Conservation (phyloP, 2,113 vertebrate species). For the Solenodon paradoxus region DNA sequence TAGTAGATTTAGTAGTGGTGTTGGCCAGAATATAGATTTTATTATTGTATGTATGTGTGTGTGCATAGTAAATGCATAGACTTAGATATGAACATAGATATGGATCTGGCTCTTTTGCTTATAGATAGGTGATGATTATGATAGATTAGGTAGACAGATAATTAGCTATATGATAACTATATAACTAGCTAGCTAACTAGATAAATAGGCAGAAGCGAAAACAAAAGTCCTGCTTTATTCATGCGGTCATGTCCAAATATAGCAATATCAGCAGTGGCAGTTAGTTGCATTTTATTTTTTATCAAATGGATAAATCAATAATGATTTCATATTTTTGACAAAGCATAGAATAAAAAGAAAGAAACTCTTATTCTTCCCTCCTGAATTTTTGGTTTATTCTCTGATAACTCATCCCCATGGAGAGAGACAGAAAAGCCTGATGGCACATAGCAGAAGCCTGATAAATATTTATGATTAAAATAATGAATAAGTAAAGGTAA, state of each 20-base stretch:
- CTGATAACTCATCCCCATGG: neutral
- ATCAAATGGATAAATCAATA: neutral
- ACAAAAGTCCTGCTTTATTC: neutral
- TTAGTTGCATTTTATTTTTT: neutral
- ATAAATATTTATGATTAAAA: conserved; percentile 3
- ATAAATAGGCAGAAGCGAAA: too few relatives aligned
- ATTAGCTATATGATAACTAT: too few relatives aligned
- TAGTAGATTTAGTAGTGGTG: neutral
- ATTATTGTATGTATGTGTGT: neutral
- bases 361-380: neutral
- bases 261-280: neutral
- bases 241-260: neutral
- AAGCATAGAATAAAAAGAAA: neutral
- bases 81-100: neutral
- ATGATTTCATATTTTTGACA: neutral
- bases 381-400: neutral
- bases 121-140: too few relatives aligned
- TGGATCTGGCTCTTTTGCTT: neutral
- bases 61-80: neutral
- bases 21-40: neutral
- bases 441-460: neutral
- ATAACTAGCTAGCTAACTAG: too few relatives aligned
- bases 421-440: neutral
- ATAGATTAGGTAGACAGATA: too few relatives aligned
- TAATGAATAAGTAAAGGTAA: neutral